Percentiles rank a stretch among this genome's conserved stretches.
Evolutionary conservation across 2,888 invertebrate species (phyloP).

Genomic region (Vandiemenella viatica): DNA sequence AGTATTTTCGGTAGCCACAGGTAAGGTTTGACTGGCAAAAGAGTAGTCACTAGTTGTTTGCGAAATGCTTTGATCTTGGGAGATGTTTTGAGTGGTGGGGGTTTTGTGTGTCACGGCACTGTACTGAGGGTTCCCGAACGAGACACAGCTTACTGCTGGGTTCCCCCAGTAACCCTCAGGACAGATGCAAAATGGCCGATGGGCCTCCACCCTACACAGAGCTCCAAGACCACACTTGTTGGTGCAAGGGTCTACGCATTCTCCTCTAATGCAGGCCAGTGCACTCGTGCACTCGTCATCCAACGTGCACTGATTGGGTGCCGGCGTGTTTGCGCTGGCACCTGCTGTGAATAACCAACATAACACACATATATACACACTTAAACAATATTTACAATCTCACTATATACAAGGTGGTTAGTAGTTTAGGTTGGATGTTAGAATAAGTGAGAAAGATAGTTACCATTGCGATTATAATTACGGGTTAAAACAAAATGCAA

Average conservation of each 20-base stretch:
- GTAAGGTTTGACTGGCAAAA: too few species aligned
- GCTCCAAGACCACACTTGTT: conserved; percentile 56
- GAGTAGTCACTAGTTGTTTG: too few species aligned
- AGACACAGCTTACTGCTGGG: too few species aligned
- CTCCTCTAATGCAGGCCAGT: conserved; percentile 68
- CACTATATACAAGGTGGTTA: conserved; percentile 8
- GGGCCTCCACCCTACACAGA: conserved; percentile 65
- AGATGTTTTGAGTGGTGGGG: too few species aligned
- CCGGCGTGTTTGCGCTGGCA: conserved; percentile 18
- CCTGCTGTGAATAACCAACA: conserved; percentile 29
- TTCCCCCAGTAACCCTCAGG: conserved; percentile 18
- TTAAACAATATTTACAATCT: conserved; percentile 16
- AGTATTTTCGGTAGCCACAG: too few species aligned
- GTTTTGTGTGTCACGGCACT: too few species aligned
- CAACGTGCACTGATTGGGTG: conserved; percentile 53
- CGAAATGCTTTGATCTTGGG: too few species aligned
- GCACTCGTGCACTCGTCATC: conserved; percentile 71
- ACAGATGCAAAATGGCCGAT: conserved; percentile 68
- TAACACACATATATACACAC: conserved; percentile 25
- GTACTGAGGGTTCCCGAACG: too few species aligned
- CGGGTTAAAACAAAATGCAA: too few species aligned
- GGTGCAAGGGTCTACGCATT: conserved; percentile 69
- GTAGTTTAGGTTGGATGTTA: background rate
- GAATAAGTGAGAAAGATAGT: background rate
- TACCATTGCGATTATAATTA: too few species aligned